Conservation (phyloP, 2,888 invertebrate genomes). For the Tanypteryx hageni region DNA sequence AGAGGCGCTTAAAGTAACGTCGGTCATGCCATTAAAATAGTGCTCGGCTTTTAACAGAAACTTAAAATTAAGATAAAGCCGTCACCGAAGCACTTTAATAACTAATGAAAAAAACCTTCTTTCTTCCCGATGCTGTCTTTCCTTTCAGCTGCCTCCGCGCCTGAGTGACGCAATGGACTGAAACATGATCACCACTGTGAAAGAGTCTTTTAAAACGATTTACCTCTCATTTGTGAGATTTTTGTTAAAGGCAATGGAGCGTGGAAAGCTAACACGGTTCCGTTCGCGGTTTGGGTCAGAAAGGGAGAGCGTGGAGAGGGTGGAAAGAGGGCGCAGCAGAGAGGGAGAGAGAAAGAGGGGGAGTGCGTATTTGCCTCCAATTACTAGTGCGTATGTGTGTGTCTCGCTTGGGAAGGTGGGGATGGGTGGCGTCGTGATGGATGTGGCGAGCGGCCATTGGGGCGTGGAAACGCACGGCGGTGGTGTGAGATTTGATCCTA, state of each 20-base stretch:
- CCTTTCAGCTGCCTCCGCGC: too few species aligned
- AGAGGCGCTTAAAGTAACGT: too few species aligned
- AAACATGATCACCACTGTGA: too few species aligned
- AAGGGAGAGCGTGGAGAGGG: neutral
- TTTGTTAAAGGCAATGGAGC: neutral
- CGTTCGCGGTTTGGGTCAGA: slow-evolving; percentile 3
- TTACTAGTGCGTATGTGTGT: neutral
- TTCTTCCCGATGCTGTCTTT: too few species aligned
- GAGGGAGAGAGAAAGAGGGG: neutral
- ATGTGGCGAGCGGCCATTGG: neutral
- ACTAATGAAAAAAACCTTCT: too few species aligned
- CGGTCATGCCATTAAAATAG: too few species aligned
- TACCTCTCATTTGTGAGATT: neutral
- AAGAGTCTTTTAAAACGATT: neutral
- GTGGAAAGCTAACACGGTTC: neutral
- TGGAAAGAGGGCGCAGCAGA: neutral
- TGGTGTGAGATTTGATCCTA: too few species aligned
- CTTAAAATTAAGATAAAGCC: too few species aligned
- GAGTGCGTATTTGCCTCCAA: slow-evolving; percentile 13
- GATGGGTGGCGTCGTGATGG: slow-evolving; percentile 3
- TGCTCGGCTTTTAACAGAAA: neutral
- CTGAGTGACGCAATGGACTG: too few species aligned
- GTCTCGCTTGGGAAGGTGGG: neutral
- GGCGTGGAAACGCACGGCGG: neutral
- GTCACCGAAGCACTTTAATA: too few species aligned